Conservation (phyloP, 2,113 vertebrate species). For the Actenoides hombroni region DNA sequence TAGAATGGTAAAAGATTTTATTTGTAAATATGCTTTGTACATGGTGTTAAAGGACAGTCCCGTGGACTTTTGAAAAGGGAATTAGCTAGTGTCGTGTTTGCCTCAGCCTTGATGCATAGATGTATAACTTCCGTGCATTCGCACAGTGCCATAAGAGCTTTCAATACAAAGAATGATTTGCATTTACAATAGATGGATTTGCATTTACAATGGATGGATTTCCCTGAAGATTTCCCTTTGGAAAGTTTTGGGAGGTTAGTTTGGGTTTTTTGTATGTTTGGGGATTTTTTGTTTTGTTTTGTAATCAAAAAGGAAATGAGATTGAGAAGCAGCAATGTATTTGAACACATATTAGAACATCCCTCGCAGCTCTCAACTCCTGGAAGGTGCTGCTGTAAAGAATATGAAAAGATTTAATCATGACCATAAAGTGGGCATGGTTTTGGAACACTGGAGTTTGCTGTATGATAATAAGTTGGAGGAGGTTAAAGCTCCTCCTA, state of each 20-base stretch:
- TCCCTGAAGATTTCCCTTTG: not conserved
- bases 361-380: not conserved
- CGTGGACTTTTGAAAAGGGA: slow-evolving; percentile 1
- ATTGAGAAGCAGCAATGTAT: not conserved
- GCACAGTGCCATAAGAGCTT: not conserved
- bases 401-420: not conserved
- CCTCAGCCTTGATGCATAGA: not conserved
- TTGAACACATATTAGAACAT: not conserved
- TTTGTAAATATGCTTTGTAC: slow-evolving; percentile 41
- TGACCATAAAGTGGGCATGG: not conserved
- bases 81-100: not conserved
- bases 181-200: not conserved
- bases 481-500: not conserved
- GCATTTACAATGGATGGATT: not conserved
- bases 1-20: slow-evolving; percentile 48
- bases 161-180: not conserved
- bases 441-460: not conserved
- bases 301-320: not conserved
- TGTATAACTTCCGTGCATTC: not conserved
- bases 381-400: not conserved
- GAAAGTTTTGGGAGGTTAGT: not conserved
- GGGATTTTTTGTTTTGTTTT: not conserved
- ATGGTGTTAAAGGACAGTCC: slow-evolving; percentile 27
- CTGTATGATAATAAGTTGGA: not conserved
- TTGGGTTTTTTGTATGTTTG: too few species aligned